Base-by-base conservation (phyloP, 2,888 invertebrate species). In the Phortica magna region DNA sequence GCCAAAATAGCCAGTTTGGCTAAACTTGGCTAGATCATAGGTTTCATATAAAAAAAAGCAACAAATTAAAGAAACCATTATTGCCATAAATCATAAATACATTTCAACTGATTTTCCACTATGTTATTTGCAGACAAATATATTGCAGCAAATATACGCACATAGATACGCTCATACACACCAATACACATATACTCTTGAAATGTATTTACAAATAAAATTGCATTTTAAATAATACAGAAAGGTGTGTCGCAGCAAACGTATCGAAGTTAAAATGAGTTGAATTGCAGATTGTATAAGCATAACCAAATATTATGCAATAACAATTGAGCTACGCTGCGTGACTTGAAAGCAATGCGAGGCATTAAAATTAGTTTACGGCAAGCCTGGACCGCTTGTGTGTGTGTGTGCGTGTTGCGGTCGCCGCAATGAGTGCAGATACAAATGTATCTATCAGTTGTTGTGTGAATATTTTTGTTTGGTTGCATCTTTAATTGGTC, bases 341-440 rank as follows among this genome's bases (percentile, higher is more conserved):
- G 85, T 86, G 85, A 81, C 77, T 71, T 73, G 75, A 77, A 77
- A 80, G 79, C 80, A 80, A 82, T 80, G 81, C 72, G 78, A 80
- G 85, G 85, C 81, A 87, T 86, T 87, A 87, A 85, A 85, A 84
- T 87, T 85, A 85, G 87, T 87, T 87, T 86, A 84, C 85, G 80
- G 70, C 43, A 71, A 41, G 31, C 9, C 9, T n/a, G 61, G 19
- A 61, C 5, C 14, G 14, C 41, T 7, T 22, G 19, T 22, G 19
- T 12, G 19, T 31, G 19, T 61, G 61, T 22, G 12, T 61, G 4
- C 12, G 22, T 61, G 61, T 61, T n/a, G 55, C 22, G 59, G 59
- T 9, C 6, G 14, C 3, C 48, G 48, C 14, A 48, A 48, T 14
- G 48, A 12, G 48, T 48, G 6, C 48, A 48, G 48, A 48, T 48